Conservation (phyloP, 92 coral and sea anemone species). For the Micromussa lordhowensis region DNA sequence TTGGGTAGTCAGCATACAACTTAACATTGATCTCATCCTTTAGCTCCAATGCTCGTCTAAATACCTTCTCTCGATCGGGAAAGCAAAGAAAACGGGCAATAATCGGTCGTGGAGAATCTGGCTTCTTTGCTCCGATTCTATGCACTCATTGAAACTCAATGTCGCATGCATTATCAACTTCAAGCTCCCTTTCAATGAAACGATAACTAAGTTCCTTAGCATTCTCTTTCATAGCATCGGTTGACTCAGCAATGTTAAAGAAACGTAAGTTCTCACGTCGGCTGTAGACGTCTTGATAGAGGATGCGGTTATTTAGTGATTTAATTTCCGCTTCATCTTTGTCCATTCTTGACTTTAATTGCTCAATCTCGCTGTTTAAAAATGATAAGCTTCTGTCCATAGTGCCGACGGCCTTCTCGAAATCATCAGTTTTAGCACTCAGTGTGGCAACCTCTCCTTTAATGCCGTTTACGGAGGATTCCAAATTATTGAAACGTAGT, state of each 20-base stretch:
- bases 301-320: slow-evolving; percentile 12
- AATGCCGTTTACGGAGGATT: slow-evolving; percentile 9
- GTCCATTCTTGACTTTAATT: not conserved
- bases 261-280: slow-evolving; percentile 17
- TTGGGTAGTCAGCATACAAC: no score
- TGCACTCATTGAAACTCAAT: no score
- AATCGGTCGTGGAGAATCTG: no score
- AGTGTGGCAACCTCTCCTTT: slow-evolving; percentile 27
- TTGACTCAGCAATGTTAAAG: slow-evolving; percentile 17
- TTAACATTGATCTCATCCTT: no score
- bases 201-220: slow-evolving; percentile 29
- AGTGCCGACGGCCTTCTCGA: slow-evolving; percentile 5
- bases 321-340: slow-evolving; percentile 9
- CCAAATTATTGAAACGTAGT: not conserved
- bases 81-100: no score
- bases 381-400: slow-evolving; percentile 17
- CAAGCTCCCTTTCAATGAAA: not conserved
- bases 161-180: not conserved
- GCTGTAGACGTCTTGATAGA: slow-evolving; percentile 28
- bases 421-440: not conserved
- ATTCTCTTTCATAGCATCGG: slow-evolving; percentile 16
- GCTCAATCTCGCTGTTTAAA: slow-evolving; percentile 19
- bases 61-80: no score
- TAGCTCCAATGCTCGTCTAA: no score
- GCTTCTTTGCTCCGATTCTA: no score